phyloP scores from a whole-genome alignment of 2,797 vertebrate genomes.

The Luscinia luscinia region DNA sequence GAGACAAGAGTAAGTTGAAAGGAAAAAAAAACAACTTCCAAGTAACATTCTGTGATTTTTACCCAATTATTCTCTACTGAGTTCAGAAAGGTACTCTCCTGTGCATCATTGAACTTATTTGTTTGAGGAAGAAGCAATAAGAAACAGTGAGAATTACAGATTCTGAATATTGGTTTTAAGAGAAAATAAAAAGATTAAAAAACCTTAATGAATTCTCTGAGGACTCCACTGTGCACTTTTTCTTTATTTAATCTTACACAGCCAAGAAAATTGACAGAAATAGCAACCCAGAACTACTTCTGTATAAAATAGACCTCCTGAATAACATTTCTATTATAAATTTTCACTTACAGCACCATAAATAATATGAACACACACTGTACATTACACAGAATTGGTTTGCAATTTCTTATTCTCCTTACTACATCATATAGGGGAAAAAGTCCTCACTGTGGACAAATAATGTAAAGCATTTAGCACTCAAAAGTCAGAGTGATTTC shows the following conservation, averaged over 20 bases:
- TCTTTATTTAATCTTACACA: neutral
- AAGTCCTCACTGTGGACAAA: neutral
- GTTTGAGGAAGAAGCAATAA: neutral
- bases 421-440: neutral
- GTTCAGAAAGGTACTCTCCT: neutral
- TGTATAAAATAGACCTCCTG: neutral
- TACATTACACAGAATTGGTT: neutral
- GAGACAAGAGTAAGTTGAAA: neutral
- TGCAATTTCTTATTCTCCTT: neutral
- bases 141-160: neutral
- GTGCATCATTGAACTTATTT: neutral
- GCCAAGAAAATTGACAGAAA: neutral
- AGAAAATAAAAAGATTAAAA: constrained; percentile 11
- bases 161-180: neutral
- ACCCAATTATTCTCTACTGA: neutral
- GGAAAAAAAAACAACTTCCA: neutral
- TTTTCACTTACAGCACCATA: neutral
- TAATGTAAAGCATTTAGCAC: neutral
- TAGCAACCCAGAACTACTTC: neutral
- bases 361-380: neutral
- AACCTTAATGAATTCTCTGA: neutral
- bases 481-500: neutral
- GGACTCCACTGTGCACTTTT: neutral
- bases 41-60: neutral
- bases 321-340: neutral